phyloP scores from a whole-genome alignment of 1,140 invertebrate genomes.

The Ceratoteleas bidentatus region DNA sequence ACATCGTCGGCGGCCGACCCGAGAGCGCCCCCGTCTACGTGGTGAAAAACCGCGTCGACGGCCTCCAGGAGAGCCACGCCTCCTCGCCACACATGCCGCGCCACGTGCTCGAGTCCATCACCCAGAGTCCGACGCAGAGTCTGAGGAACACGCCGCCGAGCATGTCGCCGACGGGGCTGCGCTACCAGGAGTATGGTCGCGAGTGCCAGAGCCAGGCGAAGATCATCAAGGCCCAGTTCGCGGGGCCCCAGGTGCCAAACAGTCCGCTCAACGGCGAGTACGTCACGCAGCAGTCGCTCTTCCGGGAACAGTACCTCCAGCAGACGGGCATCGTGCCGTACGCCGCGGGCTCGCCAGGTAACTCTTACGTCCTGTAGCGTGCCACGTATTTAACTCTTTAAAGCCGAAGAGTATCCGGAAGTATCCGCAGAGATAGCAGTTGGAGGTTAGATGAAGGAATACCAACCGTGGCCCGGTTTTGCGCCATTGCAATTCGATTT shows the following conservation, averaged over 20 bases:
- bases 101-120: conserved; percentile 78
- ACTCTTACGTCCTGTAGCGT: conserved; percentile 54
- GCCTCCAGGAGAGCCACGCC: conserved; percentile 70
- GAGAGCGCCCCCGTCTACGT: conserved; percentile 76
- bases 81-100: conserved; percentile 76
- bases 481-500: no score
- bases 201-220: conserved; percentile 63
- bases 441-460: no score
- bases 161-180: conserved; percentile 68
- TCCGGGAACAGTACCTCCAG: conserved; percentile 76
- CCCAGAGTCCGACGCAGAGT: conserved; percentile 77
- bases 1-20: conserved; percentile 77
- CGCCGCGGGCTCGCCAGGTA: conserved; percentile 59
- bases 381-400: no score
- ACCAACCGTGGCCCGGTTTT: no score
- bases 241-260: conserved; percentile 54
- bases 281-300: conserved; percentile 70
- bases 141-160: conserved; percentile 72
- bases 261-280: conserved; percentile 72
- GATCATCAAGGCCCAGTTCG: conserved; percentile 63
- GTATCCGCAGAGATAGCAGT: no score
- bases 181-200: conserved; percentile 70
- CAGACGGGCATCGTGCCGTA: conserved; percentile 74
- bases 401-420: no score
- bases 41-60: conserved; percentile 73